Evolutionary conservation across 1,140 invertebrate species (phyloP).

Genomic region (Tribolium madens): DNA sequence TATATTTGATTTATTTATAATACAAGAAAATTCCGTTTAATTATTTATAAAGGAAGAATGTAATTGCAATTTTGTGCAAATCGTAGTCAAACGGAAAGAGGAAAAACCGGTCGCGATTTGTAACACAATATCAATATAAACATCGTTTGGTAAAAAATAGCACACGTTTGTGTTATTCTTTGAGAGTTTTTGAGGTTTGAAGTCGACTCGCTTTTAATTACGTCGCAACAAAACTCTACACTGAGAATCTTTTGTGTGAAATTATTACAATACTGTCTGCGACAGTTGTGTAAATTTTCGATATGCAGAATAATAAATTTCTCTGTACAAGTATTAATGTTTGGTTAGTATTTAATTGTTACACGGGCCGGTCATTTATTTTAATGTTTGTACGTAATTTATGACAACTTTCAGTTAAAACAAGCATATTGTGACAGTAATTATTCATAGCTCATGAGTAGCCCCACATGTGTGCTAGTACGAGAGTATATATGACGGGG

Average conservation of each 20-base stretch:
- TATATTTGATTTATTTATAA: neutral
- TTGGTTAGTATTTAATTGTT: neutral
- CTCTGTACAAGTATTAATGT: neutral
- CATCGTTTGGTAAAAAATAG: neutral
- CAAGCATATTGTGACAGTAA: slow-evolving; percentile 23
- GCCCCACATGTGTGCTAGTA: slow-evolving; percentile 6
- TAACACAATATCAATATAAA: neutral
- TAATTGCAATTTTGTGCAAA: no score
- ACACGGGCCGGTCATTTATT: neutral
- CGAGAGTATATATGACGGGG: slow-evolving; percentile 4
- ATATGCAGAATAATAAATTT: neutral
- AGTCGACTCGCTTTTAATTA: slow-evolving; percentile 19
- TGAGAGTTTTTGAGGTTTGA: neutral
- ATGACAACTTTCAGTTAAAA: slow-evolving; percentile 30
- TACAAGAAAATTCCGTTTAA: neutral
- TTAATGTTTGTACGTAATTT: slow-evolving; percentile 16
- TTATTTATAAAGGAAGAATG: neutral
- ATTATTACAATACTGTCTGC: neutral
- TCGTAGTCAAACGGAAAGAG: neutral
- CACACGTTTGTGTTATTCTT: neutral
- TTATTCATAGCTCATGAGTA: slow-evolving; percentile 33
- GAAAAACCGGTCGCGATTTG: neutral
- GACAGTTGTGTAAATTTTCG: neutral
- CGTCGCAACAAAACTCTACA: neutral
- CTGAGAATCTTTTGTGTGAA: neutral